Base-by-base conservation (phyloP, 2,113 vertebrate species). In the Gymnarchus niloticus region DNA sequence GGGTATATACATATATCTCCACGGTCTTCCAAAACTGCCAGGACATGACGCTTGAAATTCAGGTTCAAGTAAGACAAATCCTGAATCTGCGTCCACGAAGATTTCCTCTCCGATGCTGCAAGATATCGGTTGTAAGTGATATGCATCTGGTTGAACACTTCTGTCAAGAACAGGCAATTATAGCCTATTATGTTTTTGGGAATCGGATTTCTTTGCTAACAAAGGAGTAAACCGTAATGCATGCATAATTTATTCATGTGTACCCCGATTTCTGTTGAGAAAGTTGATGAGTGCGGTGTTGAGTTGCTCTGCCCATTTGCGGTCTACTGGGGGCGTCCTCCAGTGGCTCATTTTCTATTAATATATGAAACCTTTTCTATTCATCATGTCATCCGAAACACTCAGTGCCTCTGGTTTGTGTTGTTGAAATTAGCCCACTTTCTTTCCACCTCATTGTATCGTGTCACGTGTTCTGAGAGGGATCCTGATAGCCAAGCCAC, bases 211-310 rank as follows among this genome's bases (percentile, higher is more conserved):
- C 94, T 91, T 87, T 87, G 91, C 89, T 88, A 89, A 90, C 85
- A 84, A 85, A 88, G 86, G 84, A 78, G 89, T 90, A 91, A 89
- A 92, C 91, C 91, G 88, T 89, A 73, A 89, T 87, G 87, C 94
- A 94, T 95, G 90, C 92, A 95, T 95, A 94, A 95, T 94, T 94
- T 92, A 95, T 92, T 93, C 88, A 52, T 84, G 88, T 92, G 93
- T 89, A 73, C 93, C 92, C 94, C 90, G 91, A 95, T 95, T 94
- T 91, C 90, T 92, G 91, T 93, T 92, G 92, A 93, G 92, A 92
- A 94, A 95, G 94, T 93, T 93, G 94, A 95, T 95, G 94, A 93
- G 92, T 87, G 87, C 48, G 92, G 95, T 94, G 91, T 95, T 93
- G 89, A 89, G 91, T 95, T 94, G 87, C 93, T 88, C 57, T 88